A percentile compares a stretch with the other conserved stretches of the same genome.
Conservation (phyloP, 2,797 vertebrate species). For the Bufotes viridis region DNA sequence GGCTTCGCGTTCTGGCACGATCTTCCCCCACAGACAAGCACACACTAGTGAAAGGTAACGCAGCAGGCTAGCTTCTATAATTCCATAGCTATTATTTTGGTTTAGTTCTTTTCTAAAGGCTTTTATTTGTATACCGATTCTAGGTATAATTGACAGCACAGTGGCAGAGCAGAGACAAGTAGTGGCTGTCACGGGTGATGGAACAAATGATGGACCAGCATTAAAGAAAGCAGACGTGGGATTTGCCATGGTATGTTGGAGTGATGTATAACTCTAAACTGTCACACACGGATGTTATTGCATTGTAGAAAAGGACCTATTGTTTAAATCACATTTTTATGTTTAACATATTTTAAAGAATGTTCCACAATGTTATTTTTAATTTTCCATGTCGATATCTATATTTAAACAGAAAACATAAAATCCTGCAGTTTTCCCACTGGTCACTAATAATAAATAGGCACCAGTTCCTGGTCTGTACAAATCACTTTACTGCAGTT, state of each 20-base stretch:
- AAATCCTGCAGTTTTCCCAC: no score
- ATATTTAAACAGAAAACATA: no score
- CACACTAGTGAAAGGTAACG: conserved; percentile 95
- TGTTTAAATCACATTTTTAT: no score
- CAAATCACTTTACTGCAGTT: no score
- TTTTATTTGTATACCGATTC: rapidly evolving
- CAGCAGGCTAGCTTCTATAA: neutral
- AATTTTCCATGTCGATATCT: no score
- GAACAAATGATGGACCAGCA: conserved; percentile 96
- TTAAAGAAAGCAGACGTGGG: conserved; percentile 98
- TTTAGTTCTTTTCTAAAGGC: neutral
- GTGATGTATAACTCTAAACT: neutral
- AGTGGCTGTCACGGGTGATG: conserved; percentile 96
- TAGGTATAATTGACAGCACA: conserved; percentile 98
- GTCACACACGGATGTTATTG: neutral
- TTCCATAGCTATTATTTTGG: no score
- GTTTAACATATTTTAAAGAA: no score
- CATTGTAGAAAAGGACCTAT: neutral
- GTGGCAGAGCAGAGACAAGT: conserved; percentile 90
- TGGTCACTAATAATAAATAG: no score
- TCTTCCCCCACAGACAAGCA: conserved; percentile 98
- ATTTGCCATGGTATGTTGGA: conserved; percentile 90
- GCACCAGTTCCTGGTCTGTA: no score
- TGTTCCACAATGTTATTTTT: no score
- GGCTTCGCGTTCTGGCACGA: conserved; percentile 91